These are phyloP conservation scores for Ibycter americanus DNA, from an alignment of 2,797 vertebrate species.

Conservation along the genomic window DNA sequence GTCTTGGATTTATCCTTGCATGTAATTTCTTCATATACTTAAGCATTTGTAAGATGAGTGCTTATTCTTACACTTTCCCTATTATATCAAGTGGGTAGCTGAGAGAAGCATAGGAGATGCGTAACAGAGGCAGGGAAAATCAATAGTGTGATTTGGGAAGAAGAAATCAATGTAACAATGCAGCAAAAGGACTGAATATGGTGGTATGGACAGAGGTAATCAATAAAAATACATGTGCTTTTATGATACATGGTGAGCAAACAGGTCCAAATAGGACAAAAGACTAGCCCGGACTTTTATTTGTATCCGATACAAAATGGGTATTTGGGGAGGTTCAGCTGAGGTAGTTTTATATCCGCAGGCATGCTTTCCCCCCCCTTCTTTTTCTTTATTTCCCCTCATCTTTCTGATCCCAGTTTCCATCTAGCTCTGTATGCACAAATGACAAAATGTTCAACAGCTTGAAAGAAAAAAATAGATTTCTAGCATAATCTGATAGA, in stretches of 20 bases:
- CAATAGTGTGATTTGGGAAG: slow-evolving; percentile 1
- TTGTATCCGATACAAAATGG: neutral
- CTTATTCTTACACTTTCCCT: neutral
- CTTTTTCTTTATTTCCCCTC: accelerated
- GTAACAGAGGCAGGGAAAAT: neutral
- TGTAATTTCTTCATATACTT: neutral
- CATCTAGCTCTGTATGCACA: neutral
- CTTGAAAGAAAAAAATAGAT: neutral
- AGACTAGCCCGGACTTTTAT: neutral
- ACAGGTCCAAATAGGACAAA: neutral
- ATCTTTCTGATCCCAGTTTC: neutral
- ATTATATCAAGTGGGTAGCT: neutral
- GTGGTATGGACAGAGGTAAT: neutral
- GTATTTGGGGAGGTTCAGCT: neutral
- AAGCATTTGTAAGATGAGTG: neutral
- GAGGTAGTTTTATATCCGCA: neutral
- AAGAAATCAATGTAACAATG: slow-evolving; percentile 49
- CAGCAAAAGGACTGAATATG: neutral
- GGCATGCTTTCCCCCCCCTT: neutral
- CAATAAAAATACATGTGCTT: neutral
- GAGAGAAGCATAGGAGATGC: neutral
- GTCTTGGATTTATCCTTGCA: neutral
- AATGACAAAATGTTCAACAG: neutral
- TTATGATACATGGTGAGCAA: neutral
- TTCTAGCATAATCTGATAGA: neutral